A percentile compares a stretch with the other conserved stretches of the same genome.
These are phyloP conservation scores for Epinephelus lanceolatus DNA, from an alignment of 2,113 vertebrate species.

Conservation along the genomic window DNA sequence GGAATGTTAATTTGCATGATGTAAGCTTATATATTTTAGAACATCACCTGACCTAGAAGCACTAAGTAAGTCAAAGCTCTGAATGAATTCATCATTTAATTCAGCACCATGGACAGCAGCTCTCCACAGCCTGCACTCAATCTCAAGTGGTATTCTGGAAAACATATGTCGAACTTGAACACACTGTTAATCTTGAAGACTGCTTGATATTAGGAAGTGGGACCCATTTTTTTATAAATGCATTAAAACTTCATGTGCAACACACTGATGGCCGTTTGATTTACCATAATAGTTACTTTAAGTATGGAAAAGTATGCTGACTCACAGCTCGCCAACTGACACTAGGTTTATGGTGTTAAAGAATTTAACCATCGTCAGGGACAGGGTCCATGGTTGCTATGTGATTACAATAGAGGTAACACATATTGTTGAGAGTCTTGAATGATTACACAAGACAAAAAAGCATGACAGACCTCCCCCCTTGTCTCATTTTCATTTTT, in stretches of 20 bases:
- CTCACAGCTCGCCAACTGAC: not conserved
- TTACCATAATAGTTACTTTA: not conserved
- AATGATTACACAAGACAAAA: not conserved
- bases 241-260: not conserved
- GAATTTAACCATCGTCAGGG: not conserved
- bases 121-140: not conserved
- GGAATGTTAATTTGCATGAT: not conserved
- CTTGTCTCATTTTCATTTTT: conserved; percentile 12
- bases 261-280: not conserved
- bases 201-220: not conserved
- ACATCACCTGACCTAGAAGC: not conserved
- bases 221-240: not conserved
- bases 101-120: conserved; percentile 31
- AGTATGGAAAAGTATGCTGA: not conserved
- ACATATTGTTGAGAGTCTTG: not conserved
- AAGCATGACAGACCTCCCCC: not conserved
- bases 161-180: not conserved
- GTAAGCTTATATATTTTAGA: not conserved
- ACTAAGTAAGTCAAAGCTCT: not conserved
- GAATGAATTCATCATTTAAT: not conserved
- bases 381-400: not conserved
- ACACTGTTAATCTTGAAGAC: too few species aligned
- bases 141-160: not conserved
- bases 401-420: not conserved
- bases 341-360: not conserved